Base-by-base conservation (phyloP, 2,113 vertebrate genomes). In the Chloroceryle aenea region DNA sequence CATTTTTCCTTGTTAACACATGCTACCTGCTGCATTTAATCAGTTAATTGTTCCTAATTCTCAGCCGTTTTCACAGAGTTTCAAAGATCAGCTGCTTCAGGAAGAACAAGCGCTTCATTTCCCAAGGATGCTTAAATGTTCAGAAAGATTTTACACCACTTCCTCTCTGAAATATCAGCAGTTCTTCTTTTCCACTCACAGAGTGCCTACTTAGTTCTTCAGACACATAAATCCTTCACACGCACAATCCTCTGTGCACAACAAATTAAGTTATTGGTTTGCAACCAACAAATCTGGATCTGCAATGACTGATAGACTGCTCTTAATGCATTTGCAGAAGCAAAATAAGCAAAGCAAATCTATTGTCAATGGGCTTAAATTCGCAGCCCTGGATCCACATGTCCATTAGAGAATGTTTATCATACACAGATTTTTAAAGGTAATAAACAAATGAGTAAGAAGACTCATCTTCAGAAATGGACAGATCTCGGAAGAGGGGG, bases 11-110 rank as follows among this genome's bases (percentile, higher is more conserved):
- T 27, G 15, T 40, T 82, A 56, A 45, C 14, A 9, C 26, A 3
- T 21, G 67, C 85, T 90, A 93, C 92, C 85, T 94, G 90, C 92
- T 95, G 76, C 92, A 61, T 23, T 66, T 89, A 16, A 78, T 59
- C 50, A 66, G 63, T 42, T 56, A 62, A 84, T 92, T 69, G 67
- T 90, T 88, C 36, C 81, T 23, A 30, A 8, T 42, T 95, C 66
- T 82, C 78, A 82, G 71, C 52, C 43, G 10, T 83, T 93, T 79
- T 66, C 74, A 63, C 18, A 38, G 77, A 10, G 34, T 89, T 90
- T 84, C 69, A 58, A 87, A 89, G 27, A 85, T 14, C 34, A 29
- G 45, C 68, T 67, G 2, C 53, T 18, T 80, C 67, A 26, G 27
- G 53, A 88, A 95, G 52, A 78, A 30, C 26, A 64, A 68, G 32